These are phyloP conservation scores for Nipponia nippon DNA, from an alignment of 2,113 vertebrate species.

Conservation along the genomic window DNA sequence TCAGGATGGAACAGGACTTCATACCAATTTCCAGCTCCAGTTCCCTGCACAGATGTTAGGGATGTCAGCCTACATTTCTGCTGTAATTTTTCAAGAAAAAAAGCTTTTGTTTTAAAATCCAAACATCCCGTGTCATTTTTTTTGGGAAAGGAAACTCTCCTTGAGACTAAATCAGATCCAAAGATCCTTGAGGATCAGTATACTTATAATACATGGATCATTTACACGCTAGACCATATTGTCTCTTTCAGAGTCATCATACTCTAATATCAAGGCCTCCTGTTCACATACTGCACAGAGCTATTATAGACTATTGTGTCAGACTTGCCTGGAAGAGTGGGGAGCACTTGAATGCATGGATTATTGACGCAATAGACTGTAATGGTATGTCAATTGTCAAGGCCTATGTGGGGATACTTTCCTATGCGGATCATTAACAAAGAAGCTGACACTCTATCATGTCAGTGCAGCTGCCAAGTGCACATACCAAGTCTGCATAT, in stretches of 20 bases:
- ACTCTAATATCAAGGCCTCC: slow-evolving; percentile 30
- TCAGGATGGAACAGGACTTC: slow-evolving; percentile 4
- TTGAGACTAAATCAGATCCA: background rate
- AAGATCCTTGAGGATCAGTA: slow-evolving; percentile 38
- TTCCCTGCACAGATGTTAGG: background rate
- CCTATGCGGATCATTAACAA: slow-evolving; percentile 64
- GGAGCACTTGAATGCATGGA: slow-evolving; percentile 59
- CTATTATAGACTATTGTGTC: slow-evolving; percentile 49
- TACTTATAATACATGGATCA: slow-evolving; percentile 2
- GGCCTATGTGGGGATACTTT: slow-evolving; percentile 61
- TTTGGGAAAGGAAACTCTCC: background rate
- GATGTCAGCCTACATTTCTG: background rate
- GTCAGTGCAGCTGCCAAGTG: slow-evolving; percentile 61
- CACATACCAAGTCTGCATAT: slow-evolving; percentile 59
- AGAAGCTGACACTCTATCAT: slow-evolving; percentile 65
- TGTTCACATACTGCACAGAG: slow-evolving; percentile 15
- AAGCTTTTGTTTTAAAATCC: slow-evolving; percentile 8
- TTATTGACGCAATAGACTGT: slow-evolving; percentile 61
- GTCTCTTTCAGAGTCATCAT: background rate
- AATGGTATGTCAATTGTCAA: slow-evolving; percentile 63
- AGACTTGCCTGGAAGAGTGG: slow-evolving; percentile 45
- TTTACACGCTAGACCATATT: background rate
- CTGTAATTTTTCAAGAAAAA: slow-evolving; percentile 13
- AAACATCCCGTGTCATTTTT: background rate
- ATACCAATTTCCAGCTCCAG: background rate